These are phyloP conservation scores for Tenrec ecaudatus DNA, from an alignment of 2,113 vertebrate genomes.

Conservation along the genomic window DNA sequence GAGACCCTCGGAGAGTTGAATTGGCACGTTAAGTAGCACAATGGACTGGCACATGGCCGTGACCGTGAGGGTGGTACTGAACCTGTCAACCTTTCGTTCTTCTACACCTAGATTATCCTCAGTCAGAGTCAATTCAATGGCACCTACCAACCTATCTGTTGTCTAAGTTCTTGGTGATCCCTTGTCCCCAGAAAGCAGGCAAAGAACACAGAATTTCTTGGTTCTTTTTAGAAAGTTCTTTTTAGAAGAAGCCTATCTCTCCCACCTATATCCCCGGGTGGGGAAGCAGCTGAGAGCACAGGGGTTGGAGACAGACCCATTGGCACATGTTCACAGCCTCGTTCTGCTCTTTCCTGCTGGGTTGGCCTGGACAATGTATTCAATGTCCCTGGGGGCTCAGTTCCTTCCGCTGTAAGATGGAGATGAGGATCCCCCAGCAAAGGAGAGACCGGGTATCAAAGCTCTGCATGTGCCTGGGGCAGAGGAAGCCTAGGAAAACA, in stretches of 20 bases:
- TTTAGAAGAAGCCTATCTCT: no score
- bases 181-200: background rate
- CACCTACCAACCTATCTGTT: background rate
- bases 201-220: background rate
- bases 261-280: no score
- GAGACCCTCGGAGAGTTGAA: background rate
- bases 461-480: background rate
- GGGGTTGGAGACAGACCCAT: background rate
- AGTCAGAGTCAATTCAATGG: background rate
- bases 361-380: constrained; percentile 23
- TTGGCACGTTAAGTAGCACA: background rate
- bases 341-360: background rate
- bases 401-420: constrained; percentile 15
- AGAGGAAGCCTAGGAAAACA: background rate
- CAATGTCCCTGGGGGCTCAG: background rate
- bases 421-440: background rate
- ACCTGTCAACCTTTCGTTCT: background rate
- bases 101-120: background rate
- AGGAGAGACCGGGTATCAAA: background rate
- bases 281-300: background rate
- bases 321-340: background rate
- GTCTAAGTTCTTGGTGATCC: background rate
- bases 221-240: no score
- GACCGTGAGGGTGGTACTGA: background rate
- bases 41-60: background rate